Conservation (phyloP, 2,797 vertebrate species). For the Rhabdomys pumilio region DNA sequence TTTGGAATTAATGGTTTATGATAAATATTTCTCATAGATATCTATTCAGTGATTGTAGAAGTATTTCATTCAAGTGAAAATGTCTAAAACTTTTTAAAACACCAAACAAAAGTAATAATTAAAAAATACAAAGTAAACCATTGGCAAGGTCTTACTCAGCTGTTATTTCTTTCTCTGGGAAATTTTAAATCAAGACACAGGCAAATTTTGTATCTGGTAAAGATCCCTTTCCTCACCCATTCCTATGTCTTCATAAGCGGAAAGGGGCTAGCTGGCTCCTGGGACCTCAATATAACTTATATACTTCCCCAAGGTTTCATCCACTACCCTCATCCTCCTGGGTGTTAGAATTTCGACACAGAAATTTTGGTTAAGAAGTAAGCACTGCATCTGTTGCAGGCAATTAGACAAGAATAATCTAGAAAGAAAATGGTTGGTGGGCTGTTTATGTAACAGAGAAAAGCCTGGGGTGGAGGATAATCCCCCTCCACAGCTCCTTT, state of each 20-base stretch:
- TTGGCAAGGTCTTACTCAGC: neutral
- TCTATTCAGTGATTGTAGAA: slow-evolving; percentile 36
- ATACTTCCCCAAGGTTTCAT: neutral
- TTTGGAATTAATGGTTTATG: slow-evolving; percentile 37
- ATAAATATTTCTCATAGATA: slow-evolving; percentile 41
- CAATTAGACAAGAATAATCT: slow-evolving; percentile 29
- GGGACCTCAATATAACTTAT: neutral
- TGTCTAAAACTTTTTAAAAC: slow-evolving; percentile 14
- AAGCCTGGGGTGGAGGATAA: neutral
- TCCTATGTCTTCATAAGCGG: neutral
- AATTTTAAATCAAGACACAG: neutral
- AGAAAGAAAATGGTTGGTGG: neutral
- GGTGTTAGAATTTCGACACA: neutral
- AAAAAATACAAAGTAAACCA: slow-evolving; percentile 32
- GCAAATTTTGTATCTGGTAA: neutral
- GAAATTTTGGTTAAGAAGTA: neutral
- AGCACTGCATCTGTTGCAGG: neutral
- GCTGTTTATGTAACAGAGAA: slow-evolving; percentile 13
- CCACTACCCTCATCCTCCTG: neutral
- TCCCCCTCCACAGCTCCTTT: neutral
- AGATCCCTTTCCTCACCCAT: neutral
- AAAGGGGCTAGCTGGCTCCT: neutral
- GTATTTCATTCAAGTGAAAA: slow-evolving; percentile 45
- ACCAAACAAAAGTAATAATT: neutral
- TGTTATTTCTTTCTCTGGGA: neutral